These are phyloP conservation scores for Lomographa bimaculata DNA, from an alignment of 2,888 invertebrate genomes.

Conservation along the genomic window DNA sequence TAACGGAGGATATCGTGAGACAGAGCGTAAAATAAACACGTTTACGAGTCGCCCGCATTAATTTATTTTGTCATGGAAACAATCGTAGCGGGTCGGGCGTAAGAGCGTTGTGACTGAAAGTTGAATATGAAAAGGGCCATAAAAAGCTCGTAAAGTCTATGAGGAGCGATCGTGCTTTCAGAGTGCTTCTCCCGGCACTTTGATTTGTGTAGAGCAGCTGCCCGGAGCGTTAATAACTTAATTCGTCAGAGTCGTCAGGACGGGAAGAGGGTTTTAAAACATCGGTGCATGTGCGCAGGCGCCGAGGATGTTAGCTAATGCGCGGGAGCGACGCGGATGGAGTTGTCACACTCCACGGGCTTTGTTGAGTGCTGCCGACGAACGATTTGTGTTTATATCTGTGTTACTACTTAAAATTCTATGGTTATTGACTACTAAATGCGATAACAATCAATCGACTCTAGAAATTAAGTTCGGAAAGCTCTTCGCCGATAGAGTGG, in stretches of 20 bases:
- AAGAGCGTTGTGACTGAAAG: slow-evolving; percentile 60
- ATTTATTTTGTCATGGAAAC: slow-evolving; percentile 75
- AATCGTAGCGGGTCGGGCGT: slow-evolving; percentile 55
- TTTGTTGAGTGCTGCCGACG: slow-evolving; percentile 50
- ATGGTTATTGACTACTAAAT: slow-evolving; percentile 61
- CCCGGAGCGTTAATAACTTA: slow-evolving; percentile 80
- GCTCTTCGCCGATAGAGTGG: slow-evolving; percentile 24
- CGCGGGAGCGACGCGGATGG: slow-evolving; percentile 55
- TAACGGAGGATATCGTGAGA: slow-evolving; percentile 57
- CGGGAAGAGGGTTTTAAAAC: slow-evolving; percentile 73
- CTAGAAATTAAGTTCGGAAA: slow-evolving; percentile 33
- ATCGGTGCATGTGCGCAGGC: slow-evolving; percentile 63
- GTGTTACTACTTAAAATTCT: slow-evolving; percentile 47
- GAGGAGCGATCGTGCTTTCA: slow-evolving; percentile 64
- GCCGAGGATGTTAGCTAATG: slow-evolving; percentile 63
- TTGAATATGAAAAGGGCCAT: slow-evolving; percentile 75
- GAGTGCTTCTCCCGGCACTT: slow-evolving; percentile 56
- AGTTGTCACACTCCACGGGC: slow-evolving; percentile 48
- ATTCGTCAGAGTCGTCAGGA: slow-evolving; percentile 77
- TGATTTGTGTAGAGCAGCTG: slow-evolving; percentile 82
- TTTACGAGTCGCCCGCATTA: slow-evolving; percentile 68
- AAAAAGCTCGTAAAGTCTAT: slow-evolving; percentile 74
- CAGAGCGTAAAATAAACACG: slow-evolving; percentile 60
- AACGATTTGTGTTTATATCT: slow-evolving; percentile 71
- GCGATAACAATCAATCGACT: slow-evolving; percentile 56